Conservation (phyloP, 2,888 invertebrate genomes). For the Drosophila prostipennis region DNA sequence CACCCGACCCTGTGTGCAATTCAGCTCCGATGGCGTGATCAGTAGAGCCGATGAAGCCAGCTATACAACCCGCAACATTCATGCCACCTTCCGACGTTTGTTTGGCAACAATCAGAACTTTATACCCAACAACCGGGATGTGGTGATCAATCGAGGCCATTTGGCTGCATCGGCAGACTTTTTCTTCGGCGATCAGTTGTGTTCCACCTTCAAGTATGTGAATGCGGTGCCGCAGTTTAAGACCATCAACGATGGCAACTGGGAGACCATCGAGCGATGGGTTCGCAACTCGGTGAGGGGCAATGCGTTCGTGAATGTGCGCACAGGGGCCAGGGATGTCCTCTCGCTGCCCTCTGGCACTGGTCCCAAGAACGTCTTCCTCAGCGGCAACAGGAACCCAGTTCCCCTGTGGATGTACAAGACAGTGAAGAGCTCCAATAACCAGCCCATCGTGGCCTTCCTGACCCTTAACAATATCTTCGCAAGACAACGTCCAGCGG, state of each 20-base stretch:
- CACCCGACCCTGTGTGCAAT: slow-evolving; percentile 33
- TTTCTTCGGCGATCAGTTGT: slow-evolving; percentile 84
- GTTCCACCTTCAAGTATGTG: slow-evolving; percentile 85
- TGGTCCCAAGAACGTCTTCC: slow-evolving; percentile 24
- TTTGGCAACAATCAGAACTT: slow-evolving; percentile 45
- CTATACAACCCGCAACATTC: slow-evolving; percentile 20
- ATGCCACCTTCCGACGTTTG: slow-evolving; percentile 26
- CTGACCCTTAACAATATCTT: slow-evolving; percentile 42
- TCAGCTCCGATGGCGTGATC: slow-evolving; percentile 28
- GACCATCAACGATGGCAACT: slow-evolving; percentile 86
- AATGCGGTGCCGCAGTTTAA: slow-evolving; percentile 85
- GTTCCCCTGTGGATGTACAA: slow-evolving; percentile 52
- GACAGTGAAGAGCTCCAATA: slow-evolving; percentile 20
- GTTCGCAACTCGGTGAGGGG: slow-evolving; percentile 57
- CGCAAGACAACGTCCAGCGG: slow-evolving; percentile 10
- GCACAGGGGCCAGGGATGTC: slow-evolving; percentile 32
- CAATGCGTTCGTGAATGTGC: slow-evolving; percentile 28
- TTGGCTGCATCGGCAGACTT: slow-evolving; percentile 85
- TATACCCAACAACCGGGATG: slow-evolving; percentile 20
- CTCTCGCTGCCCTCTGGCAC: slow-evolving; percentile 16
- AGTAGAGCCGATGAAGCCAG: slow-evolving; percentile 29
- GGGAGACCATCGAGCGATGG: slow-evolving; percentile 84
- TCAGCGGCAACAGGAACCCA: slow-evolving; percentile 34
- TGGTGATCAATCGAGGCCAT: slow-evolving; percentile 84
- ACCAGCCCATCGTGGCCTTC: slow-evolving; percentile 18